Evolutionary conservation across 2,113 vertebrate genomes (phyloP).

Genomic region (Nettapus auritus): DNA sequence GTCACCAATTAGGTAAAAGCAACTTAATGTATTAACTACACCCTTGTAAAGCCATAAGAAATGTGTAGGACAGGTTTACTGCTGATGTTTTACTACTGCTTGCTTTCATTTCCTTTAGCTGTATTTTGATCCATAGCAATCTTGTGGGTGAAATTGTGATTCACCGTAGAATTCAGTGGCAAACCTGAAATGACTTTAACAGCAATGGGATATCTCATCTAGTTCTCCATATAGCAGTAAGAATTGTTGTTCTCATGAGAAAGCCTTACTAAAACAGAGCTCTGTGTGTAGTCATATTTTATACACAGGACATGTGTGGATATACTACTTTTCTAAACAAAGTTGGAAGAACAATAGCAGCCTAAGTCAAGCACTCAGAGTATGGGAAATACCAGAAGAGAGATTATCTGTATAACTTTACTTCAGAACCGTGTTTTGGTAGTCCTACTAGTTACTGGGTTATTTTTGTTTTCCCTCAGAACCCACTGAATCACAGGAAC

Average conservation of each 20-base stretch:
- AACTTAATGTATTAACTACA: slow-evolving; percentile 56
- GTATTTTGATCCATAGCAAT: slow-evolving; percentile 4
- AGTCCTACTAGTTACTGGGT: not conserved
- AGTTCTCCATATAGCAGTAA: not conserved
- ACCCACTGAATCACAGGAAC: not conserved
- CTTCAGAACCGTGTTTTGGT: not conserved
- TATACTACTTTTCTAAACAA: not conserved
- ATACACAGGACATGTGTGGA: not conserved
- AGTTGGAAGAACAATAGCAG: not conserved
- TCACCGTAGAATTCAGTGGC: not conserved
- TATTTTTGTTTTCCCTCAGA: slow-evolving; percentile 3
- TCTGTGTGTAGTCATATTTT: not conserved
- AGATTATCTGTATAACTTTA: not conserved
- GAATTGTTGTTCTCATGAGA: not conserved
- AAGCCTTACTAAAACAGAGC: not conserved
- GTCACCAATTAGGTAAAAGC: slow-evolving; percentile 56
- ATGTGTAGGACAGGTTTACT: slow-evolving; percentile 65
- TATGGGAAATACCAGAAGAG: not conserved
- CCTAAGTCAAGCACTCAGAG: not conserved
- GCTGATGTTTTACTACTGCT: slow-evolving; percentile 27
- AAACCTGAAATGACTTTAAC: slow-evolving; percentile 4
- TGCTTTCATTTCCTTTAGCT: slow-evolving; percentile 28
- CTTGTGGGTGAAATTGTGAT: not conserved
- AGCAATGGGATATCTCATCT: slow-evolving; percentile 24
- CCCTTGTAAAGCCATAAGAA: slow-evolving; percentile 59